Conservation (phyloP, 2,113 vertebrate genomes). For the Centrocercus urophasianus region DNA sequence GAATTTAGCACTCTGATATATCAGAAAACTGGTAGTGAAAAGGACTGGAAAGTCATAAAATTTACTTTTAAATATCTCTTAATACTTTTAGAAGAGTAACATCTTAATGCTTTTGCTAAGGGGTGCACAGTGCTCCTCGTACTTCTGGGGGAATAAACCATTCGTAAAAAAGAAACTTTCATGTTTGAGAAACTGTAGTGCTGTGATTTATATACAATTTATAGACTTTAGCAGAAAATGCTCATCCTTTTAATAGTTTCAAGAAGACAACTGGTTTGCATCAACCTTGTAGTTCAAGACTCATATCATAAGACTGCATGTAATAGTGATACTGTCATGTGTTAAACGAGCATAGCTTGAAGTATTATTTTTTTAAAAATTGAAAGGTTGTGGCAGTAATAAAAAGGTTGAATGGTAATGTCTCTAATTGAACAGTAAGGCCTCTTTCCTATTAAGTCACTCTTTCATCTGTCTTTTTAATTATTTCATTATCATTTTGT, state of each 20-base stretch:
- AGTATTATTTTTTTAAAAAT: slow-evolving; percentile 81
- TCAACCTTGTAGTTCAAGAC: not conserved
- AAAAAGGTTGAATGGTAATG: slow-evolving; percentile 88
- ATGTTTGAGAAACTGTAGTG: not conserved
- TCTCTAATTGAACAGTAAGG: slow-evolving; percentile 86
- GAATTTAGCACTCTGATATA: slow-evolving; percentile 56
- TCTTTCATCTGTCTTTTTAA: slow-evolving; percentile 99
- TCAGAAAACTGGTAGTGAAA: slow-evolving; percentile 32
- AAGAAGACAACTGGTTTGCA: slow-evolving; percentile 37
- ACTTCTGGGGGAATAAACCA: not conserved
- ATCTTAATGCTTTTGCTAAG: slow-evolving; percentile 38
- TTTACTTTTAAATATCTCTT: slow-evolving; percentile 68
- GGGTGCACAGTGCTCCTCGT: not conserved
- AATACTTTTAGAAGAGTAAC: slow-evolving; percentile 43
- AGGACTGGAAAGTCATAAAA: slow-evolving; percentile 36
- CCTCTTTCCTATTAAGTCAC: slow-evolving; percentile 88
- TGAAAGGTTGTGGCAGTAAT: slow-evolving; percentile 87
- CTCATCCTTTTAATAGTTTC: slow-evolving; percentile 56
- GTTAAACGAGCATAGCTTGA: slow-evolving; percentile 82
- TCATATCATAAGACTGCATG: slow-evolving; percentile 41
- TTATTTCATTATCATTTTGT: slow-evolving; percentile 99
- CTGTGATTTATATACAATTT: slow-evolving; percentile 50
- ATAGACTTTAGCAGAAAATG: slow-evolving; percentile 41
- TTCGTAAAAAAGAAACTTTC: slow-evolving; percentile 13
- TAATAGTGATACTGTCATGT: slow-evolving; percentile 74